Evolutionary conservation across 2,797 vertebrate species (phyloP).

Genomic region (Hirundo rustica): DNA sequence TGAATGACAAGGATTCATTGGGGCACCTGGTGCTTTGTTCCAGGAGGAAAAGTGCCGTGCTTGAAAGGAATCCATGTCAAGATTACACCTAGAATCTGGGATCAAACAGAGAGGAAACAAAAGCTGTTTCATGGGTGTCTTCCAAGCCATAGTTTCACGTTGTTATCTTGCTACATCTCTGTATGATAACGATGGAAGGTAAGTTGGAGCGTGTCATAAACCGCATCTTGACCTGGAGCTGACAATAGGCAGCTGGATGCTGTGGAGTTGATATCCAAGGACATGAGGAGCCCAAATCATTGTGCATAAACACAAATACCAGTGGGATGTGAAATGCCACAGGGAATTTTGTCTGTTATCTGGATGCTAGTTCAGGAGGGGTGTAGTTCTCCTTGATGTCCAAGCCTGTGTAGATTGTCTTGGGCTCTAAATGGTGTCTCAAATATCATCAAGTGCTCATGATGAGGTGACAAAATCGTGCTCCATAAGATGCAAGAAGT

Average conservation of each 20-base stretch:
- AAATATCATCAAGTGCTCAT: not conserved
- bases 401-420: not conserved
- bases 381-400: not conserved
- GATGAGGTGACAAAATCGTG: not conserved
- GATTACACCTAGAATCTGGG: not conserved
- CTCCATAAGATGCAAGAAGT: not conserved
- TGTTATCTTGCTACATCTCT: not conserved
- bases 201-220: not conserved
- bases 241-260: not conserved
- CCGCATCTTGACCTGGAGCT: not conserved
- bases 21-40: not conserved
- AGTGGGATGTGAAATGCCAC: not conserved
- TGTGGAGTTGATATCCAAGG: not conserved
- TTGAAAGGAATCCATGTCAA: not conserved
- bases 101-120: not conserved
- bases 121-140: not conserved
- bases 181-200: not conserved
- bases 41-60: not conserved
- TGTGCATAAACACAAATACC: no score
- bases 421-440: not conserved
- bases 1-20: not conserved
- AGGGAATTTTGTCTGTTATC: not conserved
- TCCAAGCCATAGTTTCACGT: not conserved
- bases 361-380: not conserved
- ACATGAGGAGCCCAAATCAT: not conserved